Conservation (phyloP, 2,113 vertebrate species). For the Semicossyphus pulcher region DNA sequence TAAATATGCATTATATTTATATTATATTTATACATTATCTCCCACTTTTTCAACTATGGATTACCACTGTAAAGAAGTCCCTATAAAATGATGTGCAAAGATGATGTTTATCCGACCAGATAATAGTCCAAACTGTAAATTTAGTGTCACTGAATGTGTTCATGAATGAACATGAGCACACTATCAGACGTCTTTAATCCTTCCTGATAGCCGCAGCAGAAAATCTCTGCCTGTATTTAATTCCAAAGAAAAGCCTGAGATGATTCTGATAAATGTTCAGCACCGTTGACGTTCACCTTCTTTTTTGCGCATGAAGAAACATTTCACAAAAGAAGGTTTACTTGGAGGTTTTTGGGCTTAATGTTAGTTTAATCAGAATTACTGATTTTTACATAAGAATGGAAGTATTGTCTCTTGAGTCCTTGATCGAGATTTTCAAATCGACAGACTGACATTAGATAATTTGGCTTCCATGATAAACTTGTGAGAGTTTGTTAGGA, state of each 20-base stretch:
- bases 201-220: background rate
- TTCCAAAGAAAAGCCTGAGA: background rate
- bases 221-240: constrained; percentile 5
- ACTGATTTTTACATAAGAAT: background rate
- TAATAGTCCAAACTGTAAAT: too few species aligned
- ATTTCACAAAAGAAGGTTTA: constrained; percentile 13
- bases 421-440: constrained; percentile 1
- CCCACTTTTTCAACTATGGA: background rate
- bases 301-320: background rate
- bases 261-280: background rate
- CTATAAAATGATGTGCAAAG: background rate
- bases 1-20: background rate
- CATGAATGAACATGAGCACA: background rate
- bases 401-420: background rate
- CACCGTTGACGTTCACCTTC: background rate
- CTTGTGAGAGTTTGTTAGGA: too few species aligned
- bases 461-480: too few species aligned
- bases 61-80: too few species aligned
- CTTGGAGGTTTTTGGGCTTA: background rate
- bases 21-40: background rate
- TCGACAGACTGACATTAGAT: constrained; percentile 3
- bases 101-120: background rate
- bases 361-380: constrained; percentile 8
- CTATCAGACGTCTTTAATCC: background rate
- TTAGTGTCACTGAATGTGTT: background rate